Base-by-base conservation (phyloP, 2,113 vertebrate species). In the Salvator merianae region DNA sequence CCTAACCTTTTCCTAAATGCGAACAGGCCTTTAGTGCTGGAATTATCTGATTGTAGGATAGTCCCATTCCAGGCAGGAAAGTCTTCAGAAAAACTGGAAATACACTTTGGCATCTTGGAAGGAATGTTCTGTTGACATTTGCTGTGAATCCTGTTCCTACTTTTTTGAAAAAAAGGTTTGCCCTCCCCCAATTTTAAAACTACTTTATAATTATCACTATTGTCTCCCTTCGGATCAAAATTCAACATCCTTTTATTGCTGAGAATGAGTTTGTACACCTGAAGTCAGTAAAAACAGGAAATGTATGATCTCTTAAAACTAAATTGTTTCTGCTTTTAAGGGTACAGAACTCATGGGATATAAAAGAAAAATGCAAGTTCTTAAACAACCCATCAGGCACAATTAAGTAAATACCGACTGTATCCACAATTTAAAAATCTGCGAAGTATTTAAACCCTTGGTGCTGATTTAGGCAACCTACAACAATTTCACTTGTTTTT, bases 401-500 rank as follows among this genome's bases (percentile, higher is more conserved):
- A 38, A 18, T 34, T 1, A 0, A 22, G 62, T 43, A 30, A 75
- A 38, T 18, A 7, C 73, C 34, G 69, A 63, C 47, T 36, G 59
- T 30, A 73, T n/a, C 40, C 32, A 34, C 70, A 50, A 0, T 2
- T 50, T 50, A 50, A 53, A 32, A 34, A 50, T 77, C 32, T 69
- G 47, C 34, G 50, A 20, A 3, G 76, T 80, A 3, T 63, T 1
- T 4, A 76, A 83, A 62, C 47, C 72, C 84, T 59, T 9, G 12
- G 2, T 74, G 7, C 68, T 76, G 88, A 76, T 38, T 59, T 43
- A 59, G 36, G 82, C 66, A 86, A 80, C 68, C 32, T 36, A 66
- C 24, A 85, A 75, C 77, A 77, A 47, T 84, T 91, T 83, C 70
- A 86, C 70, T 32, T 28, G 77, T 81, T 90, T 90, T 75, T 63